phyloP scores from a whole-genome alignment of 2,888 invertebrate genomes.

The Alentia gelatinosa region DNA sequence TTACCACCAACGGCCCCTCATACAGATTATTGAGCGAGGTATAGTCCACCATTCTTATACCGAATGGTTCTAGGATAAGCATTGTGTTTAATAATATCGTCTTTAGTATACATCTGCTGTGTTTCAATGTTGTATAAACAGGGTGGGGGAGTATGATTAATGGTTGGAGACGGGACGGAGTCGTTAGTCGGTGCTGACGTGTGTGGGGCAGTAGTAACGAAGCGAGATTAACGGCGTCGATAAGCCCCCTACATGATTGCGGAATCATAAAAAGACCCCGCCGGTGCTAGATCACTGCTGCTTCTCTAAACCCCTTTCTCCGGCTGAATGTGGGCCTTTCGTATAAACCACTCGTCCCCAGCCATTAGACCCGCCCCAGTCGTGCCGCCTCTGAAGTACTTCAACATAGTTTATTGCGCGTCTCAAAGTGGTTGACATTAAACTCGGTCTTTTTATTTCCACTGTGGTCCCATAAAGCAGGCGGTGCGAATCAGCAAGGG shows the following conservation, averaged over 20 bases:
- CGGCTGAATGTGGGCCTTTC: background rate
- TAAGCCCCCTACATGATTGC: background rate
- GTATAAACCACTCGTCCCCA: background rate
- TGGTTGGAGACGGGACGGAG: background rate
- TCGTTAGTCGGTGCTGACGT: background rate
- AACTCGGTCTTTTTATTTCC: slow-evolving; percentile 49
- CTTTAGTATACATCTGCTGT: too few species aligned
- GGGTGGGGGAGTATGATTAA: background rate
- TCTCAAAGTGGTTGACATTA: slow-evolving; percentile 49
- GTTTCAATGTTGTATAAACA: too few species aligned
- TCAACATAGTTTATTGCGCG: slow-evolving; percentile 33
- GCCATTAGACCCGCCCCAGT: background rate
- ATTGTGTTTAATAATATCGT: too few species aligned
- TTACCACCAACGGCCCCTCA: too few species aligned
- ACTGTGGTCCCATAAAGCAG: slow-evolving; percentile 28
- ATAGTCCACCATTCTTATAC: too few species aligned
- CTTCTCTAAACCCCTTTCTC: background rate
- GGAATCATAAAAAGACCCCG: slow-evolving; percentile 5
- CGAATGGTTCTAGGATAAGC: too few species aligned
- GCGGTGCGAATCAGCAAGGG: background rate
- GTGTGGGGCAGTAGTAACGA: slow-evolving; percentile 4
- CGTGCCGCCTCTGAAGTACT: slow-evolving; percentile 23
- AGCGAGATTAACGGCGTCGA: background rate
- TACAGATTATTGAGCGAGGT: too few species aligned
- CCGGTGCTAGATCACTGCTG: background rate